These are phyloP conservation scores for Burhinus oedicnemus DNA, from an alignment of 2,113 vertebrate genomes.

Conservation along the genomic window DNA sequence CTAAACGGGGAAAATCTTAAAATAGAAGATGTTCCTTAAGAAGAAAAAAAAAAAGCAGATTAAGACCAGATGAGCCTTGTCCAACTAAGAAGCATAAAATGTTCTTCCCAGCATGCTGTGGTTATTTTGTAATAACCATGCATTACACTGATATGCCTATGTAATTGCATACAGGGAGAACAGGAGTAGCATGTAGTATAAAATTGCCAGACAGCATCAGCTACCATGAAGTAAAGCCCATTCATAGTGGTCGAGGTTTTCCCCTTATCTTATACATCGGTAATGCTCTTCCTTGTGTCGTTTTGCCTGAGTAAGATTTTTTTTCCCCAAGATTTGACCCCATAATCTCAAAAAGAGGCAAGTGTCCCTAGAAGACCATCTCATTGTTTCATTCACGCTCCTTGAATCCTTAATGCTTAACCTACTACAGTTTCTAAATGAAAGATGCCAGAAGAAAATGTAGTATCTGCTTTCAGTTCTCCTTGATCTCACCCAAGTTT, in stretches of 20 bases:
- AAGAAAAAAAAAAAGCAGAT: slow-evolving; percentile 24
- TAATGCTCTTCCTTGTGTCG: neutral
- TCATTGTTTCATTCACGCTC: neutral
- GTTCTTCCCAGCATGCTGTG: slow-evolving; percentile 25
- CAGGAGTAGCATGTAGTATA: neutral
- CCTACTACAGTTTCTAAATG: neutral
- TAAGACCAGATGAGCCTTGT: slow-evolving; percentile 70
- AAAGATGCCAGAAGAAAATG: neutral
- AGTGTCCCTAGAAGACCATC: neutral
- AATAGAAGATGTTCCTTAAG: slow-evolving; percentile 65
- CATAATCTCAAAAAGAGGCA: neutral
- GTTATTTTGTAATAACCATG: slow-evolving; percentile 24
- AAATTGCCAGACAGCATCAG: neutral
- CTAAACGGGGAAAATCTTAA: slow-evolving; percentile 35
- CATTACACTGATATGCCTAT: slow-evolving; percentile 8
- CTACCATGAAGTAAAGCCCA: neutral
- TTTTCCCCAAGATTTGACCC: neutral
- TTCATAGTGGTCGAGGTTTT: neutral
- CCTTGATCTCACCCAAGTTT: neutral
- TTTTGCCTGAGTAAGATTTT: neutral
- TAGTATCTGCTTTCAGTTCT: neutral
- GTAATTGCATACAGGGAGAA: slow-evolving; percentile 42
- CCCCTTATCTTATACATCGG: neutral
- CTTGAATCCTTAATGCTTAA: neutral
- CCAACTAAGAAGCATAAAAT: slow-evolving; percentile 40